Evolutionary conservation across 37 sponge, comb jelly and placozoan genomes (phyloP).

Genomic region (Hexactinellida sp.): DNA sequence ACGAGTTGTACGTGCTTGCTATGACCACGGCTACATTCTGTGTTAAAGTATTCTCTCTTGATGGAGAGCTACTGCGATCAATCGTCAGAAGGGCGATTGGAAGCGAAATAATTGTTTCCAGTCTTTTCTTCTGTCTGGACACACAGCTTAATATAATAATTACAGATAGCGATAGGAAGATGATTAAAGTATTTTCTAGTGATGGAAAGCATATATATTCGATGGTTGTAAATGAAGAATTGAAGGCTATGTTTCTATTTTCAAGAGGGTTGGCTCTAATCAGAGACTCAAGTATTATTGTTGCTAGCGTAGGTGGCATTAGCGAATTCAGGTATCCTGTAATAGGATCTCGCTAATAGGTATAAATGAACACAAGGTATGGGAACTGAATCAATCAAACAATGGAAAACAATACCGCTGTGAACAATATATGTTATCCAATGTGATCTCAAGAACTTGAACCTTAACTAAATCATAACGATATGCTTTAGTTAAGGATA

Average conservation of each 20-base stretch:
- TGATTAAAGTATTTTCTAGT: background rate
- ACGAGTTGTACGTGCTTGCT: background rate
- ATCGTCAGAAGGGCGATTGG: background rate
- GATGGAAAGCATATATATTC: background rate
- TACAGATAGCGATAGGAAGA: background rate
- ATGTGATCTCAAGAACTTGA: no score
- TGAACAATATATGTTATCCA: no score
- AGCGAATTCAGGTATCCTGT: background rate
- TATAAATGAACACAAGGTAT: no score
- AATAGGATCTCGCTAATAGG: no score
- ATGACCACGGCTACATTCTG: no score
- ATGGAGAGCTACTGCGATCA: background rate
- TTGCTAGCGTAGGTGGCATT: background rate
- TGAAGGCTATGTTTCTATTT: background rate
- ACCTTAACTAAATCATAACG: no score
- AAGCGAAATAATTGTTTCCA: background rate
- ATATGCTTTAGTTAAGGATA: no score
- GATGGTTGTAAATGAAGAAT: background rate
- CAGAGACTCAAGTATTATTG: background rate
- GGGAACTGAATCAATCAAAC: no score
- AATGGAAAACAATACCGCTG: no score
- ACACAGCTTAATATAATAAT: background rate
- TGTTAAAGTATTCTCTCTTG: background rate
- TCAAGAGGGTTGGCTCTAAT: background rate
- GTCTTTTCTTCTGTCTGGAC: background rate